Conservation (phyloP, 2,113 vertebrate genomes). For the Ophthalmolycus amberensis region DNA sequence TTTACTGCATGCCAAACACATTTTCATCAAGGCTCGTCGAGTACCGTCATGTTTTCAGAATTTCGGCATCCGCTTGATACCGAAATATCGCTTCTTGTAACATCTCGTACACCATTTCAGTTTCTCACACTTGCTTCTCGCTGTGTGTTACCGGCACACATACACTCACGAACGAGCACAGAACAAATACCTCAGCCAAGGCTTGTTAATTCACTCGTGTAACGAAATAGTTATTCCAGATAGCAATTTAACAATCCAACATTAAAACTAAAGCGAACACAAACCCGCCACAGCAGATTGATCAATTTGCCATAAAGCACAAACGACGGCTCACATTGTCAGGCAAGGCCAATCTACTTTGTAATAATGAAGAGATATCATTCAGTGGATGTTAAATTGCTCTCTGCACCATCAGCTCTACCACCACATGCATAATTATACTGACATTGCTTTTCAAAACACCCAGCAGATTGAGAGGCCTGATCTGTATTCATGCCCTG, state of each 20-base stretch:
- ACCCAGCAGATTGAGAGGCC: conserved; percentile 59
- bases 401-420: conserved; percentile 58
- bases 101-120: background rate
- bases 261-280: conserved; percentile 35
- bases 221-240: conserved; percentile 38
- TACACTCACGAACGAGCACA: background rate
- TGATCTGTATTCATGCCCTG: conserved; percentile 67
- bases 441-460: conserved; percentile 66
- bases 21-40: no score
- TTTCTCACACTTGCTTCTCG: conserved; percentile 16
- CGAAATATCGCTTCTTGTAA: no score
- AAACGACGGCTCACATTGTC: conserved; percentile 50
- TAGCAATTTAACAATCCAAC: conserved; percentile 7
- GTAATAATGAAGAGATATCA: conserved; percentile 66
- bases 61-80: no score
- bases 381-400: conserved; percentile 65
- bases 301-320: conserved; percentile 33
- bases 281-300: conserved; percentile 25
- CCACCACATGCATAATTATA: conserved; percentile 60
- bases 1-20: no score
- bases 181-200: conserved; percentile 24
- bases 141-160: conserved; percentile 8
- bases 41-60: no score
- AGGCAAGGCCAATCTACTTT: conserved; percentile 46
- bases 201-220: conserved; percentile 25